phyloP scores from a whole-genome alignment of 2,113 vertebrate genomes.

The Oenanthe oenanthe region DNA sequence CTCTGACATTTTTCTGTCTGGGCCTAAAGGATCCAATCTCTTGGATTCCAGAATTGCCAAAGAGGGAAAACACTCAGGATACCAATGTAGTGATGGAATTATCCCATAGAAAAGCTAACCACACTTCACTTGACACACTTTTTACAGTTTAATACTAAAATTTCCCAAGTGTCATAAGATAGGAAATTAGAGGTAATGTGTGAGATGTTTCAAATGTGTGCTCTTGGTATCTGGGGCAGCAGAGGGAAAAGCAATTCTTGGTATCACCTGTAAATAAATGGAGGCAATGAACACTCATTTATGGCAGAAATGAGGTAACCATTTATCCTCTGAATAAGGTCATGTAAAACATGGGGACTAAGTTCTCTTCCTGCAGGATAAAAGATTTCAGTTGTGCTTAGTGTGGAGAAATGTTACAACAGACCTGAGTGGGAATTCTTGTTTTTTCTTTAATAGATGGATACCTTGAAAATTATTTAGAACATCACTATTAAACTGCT shows the following conservation, averaged over 20 bases:
- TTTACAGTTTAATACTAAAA: background rate
- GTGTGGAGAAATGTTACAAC: background rate
- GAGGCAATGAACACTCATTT: background rate
- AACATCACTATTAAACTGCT: background rate
- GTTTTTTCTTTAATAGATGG: background rate
- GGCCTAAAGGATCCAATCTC: background rate
- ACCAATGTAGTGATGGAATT: accelerated
- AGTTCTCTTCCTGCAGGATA: background rate
- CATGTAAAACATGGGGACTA: background rate
- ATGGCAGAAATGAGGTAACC: background rate
- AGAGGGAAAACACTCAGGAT: background rate
- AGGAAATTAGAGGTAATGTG: accelerated
- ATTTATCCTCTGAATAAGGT: background rate
- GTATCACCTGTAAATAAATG: background rate
- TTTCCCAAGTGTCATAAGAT: accelerated
- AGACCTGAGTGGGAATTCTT: background rate
- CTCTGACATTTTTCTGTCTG: background rate
- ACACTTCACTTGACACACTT: background rate
- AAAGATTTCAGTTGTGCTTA: background rate
- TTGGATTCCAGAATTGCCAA: background rate
- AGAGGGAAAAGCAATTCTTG: background rate
- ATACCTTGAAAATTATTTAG: background rate
- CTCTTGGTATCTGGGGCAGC: background rate
- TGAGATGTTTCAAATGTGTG: background rate
- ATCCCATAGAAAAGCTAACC: background rate